Conservation (phyloP, 2,797 vertebrate species). For the Bucorvus abyssinicus region DNA sequence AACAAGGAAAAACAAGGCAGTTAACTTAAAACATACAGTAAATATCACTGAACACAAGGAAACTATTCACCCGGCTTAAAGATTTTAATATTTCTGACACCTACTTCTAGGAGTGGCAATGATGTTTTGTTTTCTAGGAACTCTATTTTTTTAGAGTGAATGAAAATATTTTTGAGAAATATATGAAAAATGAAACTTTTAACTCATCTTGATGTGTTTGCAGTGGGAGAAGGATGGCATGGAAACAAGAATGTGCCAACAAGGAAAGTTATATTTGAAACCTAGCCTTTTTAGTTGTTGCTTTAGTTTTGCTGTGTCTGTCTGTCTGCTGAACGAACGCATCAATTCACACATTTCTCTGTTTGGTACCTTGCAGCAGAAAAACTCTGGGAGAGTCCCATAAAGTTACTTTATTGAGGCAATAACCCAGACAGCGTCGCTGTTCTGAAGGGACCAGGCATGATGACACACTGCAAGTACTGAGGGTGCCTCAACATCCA, state of each 20-base stretch:
- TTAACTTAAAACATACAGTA: neutral
- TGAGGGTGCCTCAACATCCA: neutral
- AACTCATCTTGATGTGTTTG: neutral
- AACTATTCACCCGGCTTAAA: neutral
- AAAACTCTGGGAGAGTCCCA: neutral
- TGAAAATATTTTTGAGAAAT: neutral
- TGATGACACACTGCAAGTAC: neutral
- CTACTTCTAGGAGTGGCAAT: neutral
- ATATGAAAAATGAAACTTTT: neutral
- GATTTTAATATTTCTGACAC: neutral
- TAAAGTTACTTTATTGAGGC: neutral
- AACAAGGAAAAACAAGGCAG: neutral
- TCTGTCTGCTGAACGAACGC: neutral
- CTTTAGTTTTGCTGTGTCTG: neutral
- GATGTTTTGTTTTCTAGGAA: neutral
- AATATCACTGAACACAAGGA: neutral
- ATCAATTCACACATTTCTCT: neutral
- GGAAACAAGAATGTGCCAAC: neutral
- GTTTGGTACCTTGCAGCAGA: neutral
- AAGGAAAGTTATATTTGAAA: neutral
- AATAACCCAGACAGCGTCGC: neutral
- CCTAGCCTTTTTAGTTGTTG: neutral
- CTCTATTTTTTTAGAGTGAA: neutral
- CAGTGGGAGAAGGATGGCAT: accelerated
- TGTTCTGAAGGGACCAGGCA: neutral